These are phyloP conservation scores for Pelosia muscerda DNA, from an alignment of 2,888 invertebrate species.

Conservation along the genomic window DNA sequence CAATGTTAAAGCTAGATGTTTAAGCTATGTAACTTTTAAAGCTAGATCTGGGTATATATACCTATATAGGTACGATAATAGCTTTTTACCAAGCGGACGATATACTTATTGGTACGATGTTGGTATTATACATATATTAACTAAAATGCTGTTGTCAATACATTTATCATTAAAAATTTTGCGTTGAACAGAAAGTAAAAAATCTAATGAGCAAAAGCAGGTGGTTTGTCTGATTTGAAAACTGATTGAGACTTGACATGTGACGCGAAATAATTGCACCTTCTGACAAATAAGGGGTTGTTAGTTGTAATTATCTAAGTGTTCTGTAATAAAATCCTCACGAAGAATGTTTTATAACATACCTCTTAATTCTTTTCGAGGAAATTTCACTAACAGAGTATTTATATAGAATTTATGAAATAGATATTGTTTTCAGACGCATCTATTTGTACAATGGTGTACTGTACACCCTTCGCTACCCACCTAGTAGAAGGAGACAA, in stretches of 20 bases:
- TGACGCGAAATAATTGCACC: slow-evolving; percentile 45
- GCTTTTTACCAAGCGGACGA: neutral
- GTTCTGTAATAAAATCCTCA: slow-evolving; percentile 24
- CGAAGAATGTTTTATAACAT: neutral
- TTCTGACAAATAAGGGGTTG: slow-evolving; percentile 49
- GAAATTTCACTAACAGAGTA: neutral
- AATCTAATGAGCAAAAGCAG: slow-evolving; percentile 54
- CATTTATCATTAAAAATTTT: slow-evolving; percentile 2
- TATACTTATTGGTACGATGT: neutral
- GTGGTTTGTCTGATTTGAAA: slow-evolving; percentile 46
- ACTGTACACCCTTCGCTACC: neutral
- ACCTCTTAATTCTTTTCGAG: neutral
- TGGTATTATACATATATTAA: no score
- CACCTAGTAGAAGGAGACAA: neutral
- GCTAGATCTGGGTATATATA: no score
- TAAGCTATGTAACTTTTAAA: no score
- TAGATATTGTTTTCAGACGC: neutral
- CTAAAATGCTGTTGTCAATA: neutral
- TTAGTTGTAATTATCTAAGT: slow-evolving; percentile 43
- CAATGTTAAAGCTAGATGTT: neutral
- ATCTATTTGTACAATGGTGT: neutral
- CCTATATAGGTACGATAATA: neutral
- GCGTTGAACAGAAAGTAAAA: slow-evolving; percentile 25
- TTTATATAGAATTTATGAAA: neutral
- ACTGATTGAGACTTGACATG: slow-evolving; percentile 45